Base-by-base conservation (phyloP, 2,888 invertebrate genomes). In the Acanthococcus lagerstroemiae region DNA sequence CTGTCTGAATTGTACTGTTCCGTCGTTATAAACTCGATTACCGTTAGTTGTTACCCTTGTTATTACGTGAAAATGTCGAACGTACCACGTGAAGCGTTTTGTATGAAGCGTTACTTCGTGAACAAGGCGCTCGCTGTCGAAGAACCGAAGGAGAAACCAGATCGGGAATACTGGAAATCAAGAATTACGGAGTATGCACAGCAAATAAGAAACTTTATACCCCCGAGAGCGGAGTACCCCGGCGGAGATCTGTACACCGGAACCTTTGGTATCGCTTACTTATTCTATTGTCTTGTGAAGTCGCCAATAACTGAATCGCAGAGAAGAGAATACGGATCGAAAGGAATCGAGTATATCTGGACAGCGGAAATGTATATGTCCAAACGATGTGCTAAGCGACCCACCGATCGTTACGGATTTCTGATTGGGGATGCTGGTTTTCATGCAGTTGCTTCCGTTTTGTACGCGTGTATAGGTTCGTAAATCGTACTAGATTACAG, bases 401-500 rank as follows among this genome's bases (percentile, higher is more conserved):
- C 80, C 72, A 71, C 77, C n/a, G 84, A 86, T 68, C 79, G 81
- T 55, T 84, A 84, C 15, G 83, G 86, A 0, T 89, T 90, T 75
- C 75, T 91, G 15, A 80, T 89, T n/a, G 91, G 91, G 2, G 84
- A 85, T 72, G 85, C 84, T 9, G 92, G 92, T 0, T 83, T 87
- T 4, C 84, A 84, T 73, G 88, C 88, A 1, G 78, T 90, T 1
- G 85, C 86, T 1, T 80, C 86, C 0, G 85, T 81, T 24, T 74
- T 88, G 21, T 17, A 73, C 77, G 46, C 82, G 82, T 72, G 79
- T 80, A 12, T 24, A 2, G 52, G 52, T 52, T n/a, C 12, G 5
- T 12, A 37, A 21, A 9, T 9, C 30, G 4, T n/a, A n/a, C n/a
- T n/a, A n/a, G n/a, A n/a, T n/a, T n/a, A n/a, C n/a, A 37, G n/a